These are phyloP conservation scores for Prionailurus bengalensis DNA, from an alignment of 2,113 vertebrate species.

Conservation along the genomic window DNA sequence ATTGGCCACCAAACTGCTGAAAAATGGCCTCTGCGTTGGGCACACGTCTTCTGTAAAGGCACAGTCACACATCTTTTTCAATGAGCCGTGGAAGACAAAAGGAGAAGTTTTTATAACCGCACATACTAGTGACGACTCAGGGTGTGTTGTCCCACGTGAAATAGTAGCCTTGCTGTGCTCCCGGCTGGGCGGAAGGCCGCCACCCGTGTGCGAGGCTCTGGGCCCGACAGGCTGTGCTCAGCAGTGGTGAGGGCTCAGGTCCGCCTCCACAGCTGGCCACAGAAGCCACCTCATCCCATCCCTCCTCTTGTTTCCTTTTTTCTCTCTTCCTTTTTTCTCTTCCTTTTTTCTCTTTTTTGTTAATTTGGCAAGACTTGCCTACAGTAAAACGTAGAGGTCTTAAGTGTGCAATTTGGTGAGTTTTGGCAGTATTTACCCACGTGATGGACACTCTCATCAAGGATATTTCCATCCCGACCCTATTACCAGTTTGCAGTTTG, in stretches of 20 bases:
- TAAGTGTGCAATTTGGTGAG: not conserved
- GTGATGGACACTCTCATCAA: not conserved
- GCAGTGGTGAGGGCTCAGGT: not conserved
- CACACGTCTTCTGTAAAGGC: not conserved
- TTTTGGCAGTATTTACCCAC: not conserved
- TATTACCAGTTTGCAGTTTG: not conserved
- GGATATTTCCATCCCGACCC: not conserved
- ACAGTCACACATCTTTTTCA: not conserved
- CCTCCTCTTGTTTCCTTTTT: not conserved
- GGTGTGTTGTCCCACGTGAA: not conserved
- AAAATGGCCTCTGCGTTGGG: not conserved
- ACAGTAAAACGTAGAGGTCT: not conserved
- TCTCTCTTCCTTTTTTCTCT: not conserved
- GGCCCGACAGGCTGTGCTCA: too few relatives aligned
- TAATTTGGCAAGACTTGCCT: not conserved
- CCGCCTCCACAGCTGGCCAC: not conserved
- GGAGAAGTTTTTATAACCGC: not conserved
- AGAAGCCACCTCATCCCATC: too few relatives aligned
- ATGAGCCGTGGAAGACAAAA: not conserved
- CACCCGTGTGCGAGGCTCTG: too few relatives aligned
- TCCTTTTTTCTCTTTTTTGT: not conserved
- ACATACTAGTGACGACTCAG: not conserved
- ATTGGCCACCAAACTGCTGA: not conserved
- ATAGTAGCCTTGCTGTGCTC: not conserved
- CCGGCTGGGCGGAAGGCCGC: not conserved